These are phyloP conservation scores for Lobophora halterata DNA, from an alignment of 2,888 invertebrate genomes.

Conservation along the genomic window DNA sequence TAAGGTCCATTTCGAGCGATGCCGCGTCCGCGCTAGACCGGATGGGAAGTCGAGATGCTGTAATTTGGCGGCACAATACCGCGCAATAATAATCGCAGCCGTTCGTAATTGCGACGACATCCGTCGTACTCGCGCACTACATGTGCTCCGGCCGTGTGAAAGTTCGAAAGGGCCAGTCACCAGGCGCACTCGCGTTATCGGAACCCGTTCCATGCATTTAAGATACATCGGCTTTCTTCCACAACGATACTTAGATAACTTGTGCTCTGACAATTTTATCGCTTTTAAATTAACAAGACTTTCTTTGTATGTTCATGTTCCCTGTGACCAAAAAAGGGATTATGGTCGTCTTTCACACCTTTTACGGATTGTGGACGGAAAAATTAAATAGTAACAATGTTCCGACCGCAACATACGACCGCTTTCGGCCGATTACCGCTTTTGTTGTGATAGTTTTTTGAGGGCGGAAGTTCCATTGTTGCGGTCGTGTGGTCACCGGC, in stretches of 20 bases:
- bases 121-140: conserved; percentile 61
- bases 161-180: conserved; percentile 64
- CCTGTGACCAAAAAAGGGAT: conserved; percentile 44
- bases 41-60: conserved; percentile 77
- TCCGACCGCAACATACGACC: conserved; percentile 51
- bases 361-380: conserved; percentile 41
- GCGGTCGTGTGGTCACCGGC: conserved; percentile 57
- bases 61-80: conserved; percentile 75
- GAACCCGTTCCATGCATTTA: conserved; percentile 65
- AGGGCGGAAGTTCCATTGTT: conserved; percentile 63
- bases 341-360: conserved; percentile 55
- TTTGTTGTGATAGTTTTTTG: conserved; percentile 48
- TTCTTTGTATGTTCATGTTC: conserved; percentile 44
- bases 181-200: conserved; percentile 51
- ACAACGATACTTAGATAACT: conserved; percentile 52
- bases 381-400: conserved; percentile 42
- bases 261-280: conserved; percentile 45
- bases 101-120: conserved; percentile 75
- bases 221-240: conserved; percentile 66
- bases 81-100: conserved; percentile 74
- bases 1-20: conserved; percentile 36
- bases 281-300: conserved; percentile 55
- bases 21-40: conserved; percentile 47
- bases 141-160: conserved; percentile 67
- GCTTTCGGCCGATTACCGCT: conserved; percentile 48